Evolutionary conservation across 1,140 invertebrate genomes (phyloP), one percentile per base, ranked within the genome.

Genomic region (Heliothis subflexa): DNA sequence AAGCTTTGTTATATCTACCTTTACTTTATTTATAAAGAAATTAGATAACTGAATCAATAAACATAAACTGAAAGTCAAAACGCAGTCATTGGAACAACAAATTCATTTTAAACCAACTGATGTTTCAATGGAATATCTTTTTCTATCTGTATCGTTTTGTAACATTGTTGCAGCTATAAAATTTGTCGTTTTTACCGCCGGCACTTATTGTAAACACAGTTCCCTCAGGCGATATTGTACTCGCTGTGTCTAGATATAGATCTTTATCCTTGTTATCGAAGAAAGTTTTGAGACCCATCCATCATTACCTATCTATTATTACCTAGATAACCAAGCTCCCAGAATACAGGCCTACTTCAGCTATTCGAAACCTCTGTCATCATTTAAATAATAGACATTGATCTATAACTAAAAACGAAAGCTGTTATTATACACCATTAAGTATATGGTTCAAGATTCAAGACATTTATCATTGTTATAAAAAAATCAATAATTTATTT

Each of bases 91-190:
- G 11, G 25, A 21, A 55, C 4, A 21, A 25, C 9, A 64, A 64
- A 64, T 45, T n/a, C 10, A 21, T 47, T 47, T 18, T 21, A 66
- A 16, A 47, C n/a, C 45, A 66, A 66, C n/a, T 16, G 40, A 40
- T n/a, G 62, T 66, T 66, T 47, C 16, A 40, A 40, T 40, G 33
- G 33, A 33, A 3, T 33, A 33, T 2, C 28, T 47, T 64, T n/a
- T 47, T 40, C 62, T 47, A 47, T 64, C 18, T 14, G 16, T 45
- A 21, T 64, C 62, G 10, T 4, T 21, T 47, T 21, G 62, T 64
- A 18, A 64, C 62, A 64, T 64, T 64, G 62, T 47, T 47, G 62
- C 11, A 21, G 12, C 40, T n/a, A 66, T 66, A 47, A 47, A 66
- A 66, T 66, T 66, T n/a, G 2, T 21, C 40, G 62, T 66, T 66